A percentile compares a stretch with the other conserved stretches of the same genome.
Evolutionary conservation across 2,113 vertebrate species (phyloP).

Genomic region (Psammodynastes pulverulentus): DNA sequence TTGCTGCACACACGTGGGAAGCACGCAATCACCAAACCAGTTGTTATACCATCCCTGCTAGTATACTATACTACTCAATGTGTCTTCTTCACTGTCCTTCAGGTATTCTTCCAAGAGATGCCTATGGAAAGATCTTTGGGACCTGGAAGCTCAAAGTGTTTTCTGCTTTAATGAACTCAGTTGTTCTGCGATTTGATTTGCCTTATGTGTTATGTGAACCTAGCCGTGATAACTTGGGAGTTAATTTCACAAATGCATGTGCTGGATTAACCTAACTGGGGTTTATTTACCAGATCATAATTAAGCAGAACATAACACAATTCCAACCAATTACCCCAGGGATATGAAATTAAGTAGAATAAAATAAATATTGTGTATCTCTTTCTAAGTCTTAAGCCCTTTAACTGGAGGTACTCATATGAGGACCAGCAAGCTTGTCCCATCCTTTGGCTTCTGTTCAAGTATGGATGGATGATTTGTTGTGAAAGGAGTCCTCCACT

Average conservation of each 20-base stretch:
- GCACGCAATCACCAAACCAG: no score
- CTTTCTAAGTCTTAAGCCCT: neutral
- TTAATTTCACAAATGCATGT: neutral
- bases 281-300: neutral
- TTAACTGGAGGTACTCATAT: neutral
- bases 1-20: no score
- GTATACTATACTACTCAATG: neutral
- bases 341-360: neutral
- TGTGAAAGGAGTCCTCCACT: neutral
- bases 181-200: neutral
- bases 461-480: neutral
- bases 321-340: neutral
- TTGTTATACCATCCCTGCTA: no score
- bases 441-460: neutral
- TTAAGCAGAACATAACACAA: neutral
- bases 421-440: neutral
- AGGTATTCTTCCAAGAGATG: neutral
- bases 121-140: neutral
- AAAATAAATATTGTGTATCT: neutral
- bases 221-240: neutral
- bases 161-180: neutral
- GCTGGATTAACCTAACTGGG: neutral
- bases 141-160: neutral
- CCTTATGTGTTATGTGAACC: neutral
- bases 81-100: neutral